Evolutionary conservation across 2,888 invertebrate species (phyloP), one percentile per base, ranked within the genome.

Genomic region (Clepsis dumicolana): DNA sequence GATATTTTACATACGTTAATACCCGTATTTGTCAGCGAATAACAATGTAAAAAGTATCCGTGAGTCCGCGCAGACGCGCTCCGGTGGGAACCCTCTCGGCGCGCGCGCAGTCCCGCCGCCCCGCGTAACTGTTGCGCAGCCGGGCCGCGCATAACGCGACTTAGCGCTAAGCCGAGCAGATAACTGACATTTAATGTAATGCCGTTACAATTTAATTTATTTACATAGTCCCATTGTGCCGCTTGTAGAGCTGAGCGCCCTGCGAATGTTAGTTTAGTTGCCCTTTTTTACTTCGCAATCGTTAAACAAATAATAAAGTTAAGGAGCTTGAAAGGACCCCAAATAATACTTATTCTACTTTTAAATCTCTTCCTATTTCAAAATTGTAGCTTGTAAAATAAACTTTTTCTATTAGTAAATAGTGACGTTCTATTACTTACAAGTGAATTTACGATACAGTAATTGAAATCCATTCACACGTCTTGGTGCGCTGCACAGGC

Each of bases 161-260:
- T 67, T 56, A 63, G 25, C 35, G 50, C 57, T 64, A 64, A 63
- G 63, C 64, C 35, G 52, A 50, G 32, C 44, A 18, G 52, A 53
- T 64, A 59, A 27, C 44, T 64, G 52, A 29, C 64, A 41, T 64
- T 56, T 69, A 54, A 69, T 64, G 64, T 67, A 67, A 67, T 67
- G 57, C 67, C 56, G 67, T 67, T 67, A 67, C 67, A 53, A 61
- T 60, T 65, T 52, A 50, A 62, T 67, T 57, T 62, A 62, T 56
- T 56, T 66, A 50, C 44, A 54, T 44, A 44, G 41, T 21, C 48
- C 44, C 21, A 21, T 48, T 48, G 48, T 48, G 12, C 21, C 12
- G 8, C 14, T n/a, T 38, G 38, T n/a, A 18, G 18, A 44, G 48
- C 8, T 8, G 12, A 35, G 41, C 41, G 41, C 21, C 48, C 1